Evolutionary conservation across 2,113 vertebrate species (phyloP).

Genomic region (Zootoca vivipara): DNA sequence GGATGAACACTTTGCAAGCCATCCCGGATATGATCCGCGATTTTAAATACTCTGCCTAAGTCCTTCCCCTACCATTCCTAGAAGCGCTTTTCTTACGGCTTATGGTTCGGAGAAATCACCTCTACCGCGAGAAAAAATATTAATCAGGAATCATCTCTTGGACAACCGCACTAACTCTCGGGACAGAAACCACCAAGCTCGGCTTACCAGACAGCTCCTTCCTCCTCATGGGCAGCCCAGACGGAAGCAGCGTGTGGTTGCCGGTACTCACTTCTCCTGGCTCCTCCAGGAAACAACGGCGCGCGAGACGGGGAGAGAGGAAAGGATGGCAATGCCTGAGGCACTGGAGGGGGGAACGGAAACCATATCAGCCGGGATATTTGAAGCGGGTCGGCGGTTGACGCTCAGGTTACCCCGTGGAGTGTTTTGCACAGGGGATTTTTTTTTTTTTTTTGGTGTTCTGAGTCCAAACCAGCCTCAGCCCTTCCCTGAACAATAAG

Average conservation of each 20-base stretch:
- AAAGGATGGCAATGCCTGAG: neutral
- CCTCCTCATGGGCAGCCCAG: neutral
- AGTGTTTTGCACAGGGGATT: no score
- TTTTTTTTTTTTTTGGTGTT: no score
- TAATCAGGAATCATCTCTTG: neutral
- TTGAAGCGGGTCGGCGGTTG: no score
- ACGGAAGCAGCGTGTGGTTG: neutral
- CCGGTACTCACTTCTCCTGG: no score
- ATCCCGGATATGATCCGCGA: neutral
- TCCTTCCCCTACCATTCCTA: neutral
- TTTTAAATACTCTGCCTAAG: neutral
- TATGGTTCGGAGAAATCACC: neutral
- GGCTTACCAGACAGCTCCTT: neutral
- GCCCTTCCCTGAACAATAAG: no score
- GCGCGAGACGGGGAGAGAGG: neutral
- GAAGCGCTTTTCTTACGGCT: neutral
- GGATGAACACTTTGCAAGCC: neutral
- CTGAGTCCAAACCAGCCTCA: no score
- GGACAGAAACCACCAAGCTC: neutral
- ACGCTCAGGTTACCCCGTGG: no score
- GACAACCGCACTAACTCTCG: rapidly evolving
- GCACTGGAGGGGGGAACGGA: neutral
- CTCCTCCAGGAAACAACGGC: slow-evolving; percentile 1
- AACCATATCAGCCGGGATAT: neutral
- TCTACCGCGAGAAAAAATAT: no score